Conservation (phyloP, 2,888 invertebrate genomes). For the Stenichneumon culpator region DNA sequence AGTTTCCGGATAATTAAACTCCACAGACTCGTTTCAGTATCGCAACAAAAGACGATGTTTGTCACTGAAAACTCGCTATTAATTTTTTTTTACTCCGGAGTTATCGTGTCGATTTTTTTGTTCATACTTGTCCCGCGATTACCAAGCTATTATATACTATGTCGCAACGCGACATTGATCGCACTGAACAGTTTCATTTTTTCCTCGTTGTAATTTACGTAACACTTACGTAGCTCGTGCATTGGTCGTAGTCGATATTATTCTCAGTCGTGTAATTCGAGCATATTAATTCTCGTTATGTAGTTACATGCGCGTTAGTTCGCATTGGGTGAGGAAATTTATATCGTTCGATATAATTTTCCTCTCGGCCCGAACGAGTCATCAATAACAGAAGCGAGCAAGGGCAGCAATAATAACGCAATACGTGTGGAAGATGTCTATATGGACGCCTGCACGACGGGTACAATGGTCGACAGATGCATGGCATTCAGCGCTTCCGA, state of each 20-base stretch:
- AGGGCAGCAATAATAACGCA: neutral
- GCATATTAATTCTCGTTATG: neutral
- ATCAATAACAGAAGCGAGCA: slow-evolving; percentile 15
- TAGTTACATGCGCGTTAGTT: neutral
- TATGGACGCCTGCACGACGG: neutral
- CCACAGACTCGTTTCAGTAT: no score
- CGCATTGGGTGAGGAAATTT: neutral
- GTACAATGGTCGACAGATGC: slow-evolving; percentile 20
- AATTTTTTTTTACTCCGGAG: neutral
- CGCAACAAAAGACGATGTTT: no score
- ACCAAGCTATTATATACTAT: neutral
- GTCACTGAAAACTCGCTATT: no score
- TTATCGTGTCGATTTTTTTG: neutral
- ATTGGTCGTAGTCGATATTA: neutral
- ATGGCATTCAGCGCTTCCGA: slow-evolving; percentile 28
- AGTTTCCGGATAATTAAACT: no score
- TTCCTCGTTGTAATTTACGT: slow-evolving; percentile 4
- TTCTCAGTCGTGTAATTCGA: neutral
- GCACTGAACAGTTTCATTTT: neutral
- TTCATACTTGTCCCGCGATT: neutral
- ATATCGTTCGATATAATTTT: neutral
- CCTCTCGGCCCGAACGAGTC: neutral
- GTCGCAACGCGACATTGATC: slow-evolving; percentile 12
- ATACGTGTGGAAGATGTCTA: neutral
- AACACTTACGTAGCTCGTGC: neutral